Base-by-base conservation (phyloP, 1,140 invertebrate species). In the Diuraphis noxia region DNA sequence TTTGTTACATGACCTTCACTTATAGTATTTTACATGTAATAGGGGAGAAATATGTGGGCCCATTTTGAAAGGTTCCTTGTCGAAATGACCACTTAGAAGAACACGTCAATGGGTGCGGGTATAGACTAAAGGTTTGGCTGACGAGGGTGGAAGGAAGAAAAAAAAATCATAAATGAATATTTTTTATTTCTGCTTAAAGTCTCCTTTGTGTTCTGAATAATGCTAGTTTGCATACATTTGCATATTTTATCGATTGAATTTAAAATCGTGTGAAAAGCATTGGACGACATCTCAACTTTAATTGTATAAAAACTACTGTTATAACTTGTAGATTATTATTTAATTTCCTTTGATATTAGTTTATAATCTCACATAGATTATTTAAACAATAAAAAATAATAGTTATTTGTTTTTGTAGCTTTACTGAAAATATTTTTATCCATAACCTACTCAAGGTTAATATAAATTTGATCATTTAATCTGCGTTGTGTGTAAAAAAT, bases 61-160 rank as follows among this genome's bases (percentile, higher is more conserved):
- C 89, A 81, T 82, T 91, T 82, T 91, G 46, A 91, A 91, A 91
- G 46, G 77, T 91, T n/a, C n/a, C n/a, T n/a, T 91, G 89, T 91
- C 89, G 89, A 91, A 91, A 91, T 91, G 41, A 46, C 89, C 89
- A 91, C 89, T 91, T 52, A 91, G 77, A 52, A 40, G 43, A 82
- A 91, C 89, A 82, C 23, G 43, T 52, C 23, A 43, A 34, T n/a
- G 63, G 89, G 63, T 79, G 77, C 21, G 40, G 88, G 88, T 81
- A 41, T 43, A 81, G 38, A 56, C 88, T 43, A 46, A 89, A 72
- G 63, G 21, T 9, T 49, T 81, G 38, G 34, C 5, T 36, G 30
- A 49, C 25, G 41, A 40, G 79, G 17, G 38, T 36, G 34, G 81
- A 34, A 25, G 34, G 49, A 77, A 81, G n/a, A 46, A 41, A 25